These are phyloP conservation scores for Pheosia tremula DNA, from an alignment of 2,888 invertebrate species.

Conservation along the genomic window DNA sequence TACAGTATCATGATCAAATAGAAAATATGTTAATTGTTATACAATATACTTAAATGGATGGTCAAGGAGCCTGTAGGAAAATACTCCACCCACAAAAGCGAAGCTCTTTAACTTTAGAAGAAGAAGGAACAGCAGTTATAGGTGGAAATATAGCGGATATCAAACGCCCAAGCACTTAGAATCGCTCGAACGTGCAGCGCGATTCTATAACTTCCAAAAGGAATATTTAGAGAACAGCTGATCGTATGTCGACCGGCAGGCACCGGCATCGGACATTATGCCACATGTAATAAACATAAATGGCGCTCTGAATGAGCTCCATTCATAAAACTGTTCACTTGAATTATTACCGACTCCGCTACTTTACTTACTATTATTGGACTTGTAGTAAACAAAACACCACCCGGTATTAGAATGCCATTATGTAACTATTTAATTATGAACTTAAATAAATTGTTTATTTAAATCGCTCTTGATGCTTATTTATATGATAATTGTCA, in stretches of 20 bases:
- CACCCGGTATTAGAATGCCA: conserved; percentile 39
- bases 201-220: conserved; percentile 32
- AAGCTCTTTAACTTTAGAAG: too few species aligned
- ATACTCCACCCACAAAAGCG: too few species aligned
- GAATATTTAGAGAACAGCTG: conserved; percentile 43
- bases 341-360: conserved; percentile 57
- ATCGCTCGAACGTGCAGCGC: not conserved
- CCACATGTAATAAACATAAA: conserved; percentile 64
- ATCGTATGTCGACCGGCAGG: conserved; percentile 22
- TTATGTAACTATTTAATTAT: conserved; percentile 40
- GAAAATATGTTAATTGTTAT: too few species aligned
- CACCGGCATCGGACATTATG: conserved; percentile 45
- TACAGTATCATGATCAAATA: conserved; percentile 5
- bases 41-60: not conserved
- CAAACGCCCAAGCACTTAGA: not conserved
- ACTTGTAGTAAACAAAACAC: conserved; percentile 58
- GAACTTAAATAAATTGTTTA: conserved; percentile 35
- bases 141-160: not conserved
- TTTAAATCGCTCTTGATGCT: conserved; percentile 37
- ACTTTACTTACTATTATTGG: conserved; percentile 54
- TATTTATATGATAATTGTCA: conserved; percentile 35
- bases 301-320: conserved; percentile 50
- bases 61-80: too few species aligned
- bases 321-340: conserved; percentile 66
- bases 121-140: not conserved